Percentiles rank a stretch among this genome's conserved stretches.
Evolutionary conservation across 2,888 invertebrate species (phyloP).

Genomic region (Argynnis bischoffii): DNA sequence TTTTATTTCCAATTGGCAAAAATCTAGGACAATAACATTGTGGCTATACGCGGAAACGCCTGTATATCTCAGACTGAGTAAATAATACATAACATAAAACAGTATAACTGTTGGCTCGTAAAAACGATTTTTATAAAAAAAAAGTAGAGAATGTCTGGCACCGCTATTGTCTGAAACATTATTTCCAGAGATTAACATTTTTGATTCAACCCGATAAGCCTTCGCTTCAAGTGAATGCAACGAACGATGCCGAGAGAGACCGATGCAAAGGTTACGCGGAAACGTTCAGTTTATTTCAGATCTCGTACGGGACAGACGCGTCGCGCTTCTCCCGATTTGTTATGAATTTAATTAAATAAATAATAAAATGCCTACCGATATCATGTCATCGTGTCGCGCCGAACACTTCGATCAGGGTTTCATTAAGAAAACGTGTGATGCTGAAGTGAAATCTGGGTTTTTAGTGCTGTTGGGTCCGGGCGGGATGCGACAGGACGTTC

Average conservation of each 20-base stretch:
- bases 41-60: not conserved
- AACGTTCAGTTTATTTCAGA: constrained; percentile 52
- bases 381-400: constrained; percentile 59
- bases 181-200: constrained; percentile 29
- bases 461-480: constrained; percentile 82
- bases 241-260: constrained; percentile 31
- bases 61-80: not conserved
- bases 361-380: constrained; percentile 68
- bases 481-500: constrained; percentile 82
- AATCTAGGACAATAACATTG: constrained; percentile 3
- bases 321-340: constrained; percentile 37
- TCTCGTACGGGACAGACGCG: constrained; percentile 43
- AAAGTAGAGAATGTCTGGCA: constrained; percentile 20
- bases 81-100: constrained; percentile 3
- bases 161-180: constrained; percentile 31
- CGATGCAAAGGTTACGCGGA: constrained; percentile 22
- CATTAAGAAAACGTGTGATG: constrained; percentile 66
- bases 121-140: constrained; percentile 11
- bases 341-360: constrained; percentile 48
- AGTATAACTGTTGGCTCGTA: constrained; percentile 1
- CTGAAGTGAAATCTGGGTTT: constrained; percentile 84
- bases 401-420: constrained; percentile 67
- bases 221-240: constrained; percentile 40
- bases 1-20: too few species aligned
- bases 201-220: constrained; percentile 33